These are phyloP conservation scores for Pandemis heparana DNA, from an alignment of 2,888 invertebrate species.

Conservation along the genomic window DNA sequence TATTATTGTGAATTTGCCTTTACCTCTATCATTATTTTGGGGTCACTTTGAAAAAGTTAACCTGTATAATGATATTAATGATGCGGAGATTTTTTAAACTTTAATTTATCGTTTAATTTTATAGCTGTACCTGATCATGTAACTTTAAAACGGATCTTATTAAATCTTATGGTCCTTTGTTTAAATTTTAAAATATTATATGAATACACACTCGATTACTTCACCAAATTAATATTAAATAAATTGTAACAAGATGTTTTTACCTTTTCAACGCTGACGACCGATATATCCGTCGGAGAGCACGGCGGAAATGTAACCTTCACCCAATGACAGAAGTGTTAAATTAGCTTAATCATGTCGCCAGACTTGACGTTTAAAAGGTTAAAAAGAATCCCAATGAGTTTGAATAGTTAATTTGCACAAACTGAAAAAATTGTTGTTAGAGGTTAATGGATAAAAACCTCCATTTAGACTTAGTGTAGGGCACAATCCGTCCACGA, in stretches of 20 bases:
- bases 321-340: too few relatives aligned
- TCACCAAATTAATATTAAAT: background rate
- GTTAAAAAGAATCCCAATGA: too few relatives aligned
- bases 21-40: background rate
- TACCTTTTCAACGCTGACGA: too few relatives aligned
- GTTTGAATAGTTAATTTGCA: slow-evolving; percentile 21
- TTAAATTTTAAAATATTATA: background rate
- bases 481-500: slow-evolving; percentile 73
- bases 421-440: slow-evolving; percentile 7
- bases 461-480: background rate
- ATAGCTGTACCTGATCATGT: background rate
- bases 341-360: too few relatives aligned
- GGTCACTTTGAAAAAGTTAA: background rate
- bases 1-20: background rate
- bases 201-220: background rate
- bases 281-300: too few relatives aligned
- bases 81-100: background rate
- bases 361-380: too few relatives aligned
- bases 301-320: too few relatives aligned
- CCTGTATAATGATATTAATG: background rate
- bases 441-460: background rate
- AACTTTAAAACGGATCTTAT: background rate
- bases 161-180: background rate
- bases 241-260: background rate
- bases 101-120: background rate